Conservation (phyloP, 1,140 invertebrate species). For the Hycleus cichorii region DNA sequence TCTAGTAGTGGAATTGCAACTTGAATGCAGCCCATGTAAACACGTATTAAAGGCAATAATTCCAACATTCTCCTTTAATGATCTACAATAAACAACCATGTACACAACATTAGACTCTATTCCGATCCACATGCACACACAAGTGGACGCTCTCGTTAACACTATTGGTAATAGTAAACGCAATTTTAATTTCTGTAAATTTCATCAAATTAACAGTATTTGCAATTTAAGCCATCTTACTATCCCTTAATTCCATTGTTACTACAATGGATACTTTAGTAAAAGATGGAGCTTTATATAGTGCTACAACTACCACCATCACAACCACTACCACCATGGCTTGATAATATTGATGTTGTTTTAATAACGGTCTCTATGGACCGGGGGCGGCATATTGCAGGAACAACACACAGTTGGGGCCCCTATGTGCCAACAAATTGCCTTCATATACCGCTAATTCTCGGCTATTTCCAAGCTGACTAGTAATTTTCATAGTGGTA, state of each 20-base stretch:
- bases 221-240: no score
- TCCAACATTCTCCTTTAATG: conserved; percentile 13
- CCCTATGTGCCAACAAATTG: no score
- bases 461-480: neutral
- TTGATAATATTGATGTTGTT: conserved; percentile 9
- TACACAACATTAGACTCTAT: neutral
- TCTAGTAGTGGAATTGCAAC: conserved; percentile 8
- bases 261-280: no score
- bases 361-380: conserved; percentile 1
- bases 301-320: no score
- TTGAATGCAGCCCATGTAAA: conserved; percentile 22
- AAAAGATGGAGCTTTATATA: no score
- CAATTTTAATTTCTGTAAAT: neutral
- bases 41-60: conserved; percentile 23
- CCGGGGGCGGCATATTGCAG: conserved; percentile 1
- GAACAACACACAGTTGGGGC: neutral
- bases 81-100: conserved; percentile 17
- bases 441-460: neutral
- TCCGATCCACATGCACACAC: neutral
- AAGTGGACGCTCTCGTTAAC: neutral
- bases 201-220: no score
- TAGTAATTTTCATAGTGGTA: no score
- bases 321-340: no score
- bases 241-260: no score
- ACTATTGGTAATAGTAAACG: neutral